Base-by-base conservation (phyloP, 2,888 invertebrate species). In the Muschampia plurimacula region DNA sequence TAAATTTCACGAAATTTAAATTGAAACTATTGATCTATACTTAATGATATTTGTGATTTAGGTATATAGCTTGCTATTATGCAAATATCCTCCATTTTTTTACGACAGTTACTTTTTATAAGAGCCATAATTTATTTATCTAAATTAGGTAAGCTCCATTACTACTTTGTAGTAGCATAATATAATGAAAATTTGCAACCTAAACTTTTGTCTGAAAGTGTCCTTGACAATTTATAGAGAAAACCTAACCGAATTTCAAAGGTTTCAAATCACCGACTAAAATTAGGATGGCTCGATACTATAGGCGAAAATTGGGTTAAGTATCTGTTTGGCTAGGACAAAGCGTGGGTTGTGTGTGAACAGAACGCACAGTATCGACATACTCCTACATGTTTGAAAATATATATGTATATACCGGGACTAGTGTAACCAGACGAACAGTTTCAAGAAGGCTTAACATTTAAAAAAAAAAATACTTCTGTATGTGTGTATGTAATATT, bases 291-390 rank as follows among this genome's bases (percentile, higher is more conserved):
- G 60, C 60, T 60, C 60, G 66, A 72, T 72, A 65, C 49, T 73
- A 64, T 59, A 59, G 46, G 46, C 44, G 55, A 68, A 46, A 73
- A 64, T 73, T 75, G 80, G 75, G 79, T 77, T 75, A 80, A 76
- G 79, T 77, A 79, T 81, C 75, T 87, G 86, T 89, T 87, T 89
- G 82, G 78, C 81, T 83, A 87, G 85, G 85, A 82, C 82, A 80
- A 79, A 78, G 79, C 80, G 80, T 81, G 83, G 81, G 81, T 73
- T 72, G 78, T 72, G 52, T 72, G 71, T 68, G 74, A 52, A 63
- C 72, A n/a, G 52, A 67, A 72, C 67, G 67, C 67, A 71, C 77
- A 81, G 62, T 57, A 28, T 22, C 8, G 12, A 57, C 28, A 22
- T 57, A 28, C 22, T 12, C n/a, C 9, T 39, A 39, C 41, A 41